These are phyloP conservation scores for Magallana ariakensis DNA, from an alignment of 1,140 invertebrate genomes.

Conservation along the genomic window DNA sequence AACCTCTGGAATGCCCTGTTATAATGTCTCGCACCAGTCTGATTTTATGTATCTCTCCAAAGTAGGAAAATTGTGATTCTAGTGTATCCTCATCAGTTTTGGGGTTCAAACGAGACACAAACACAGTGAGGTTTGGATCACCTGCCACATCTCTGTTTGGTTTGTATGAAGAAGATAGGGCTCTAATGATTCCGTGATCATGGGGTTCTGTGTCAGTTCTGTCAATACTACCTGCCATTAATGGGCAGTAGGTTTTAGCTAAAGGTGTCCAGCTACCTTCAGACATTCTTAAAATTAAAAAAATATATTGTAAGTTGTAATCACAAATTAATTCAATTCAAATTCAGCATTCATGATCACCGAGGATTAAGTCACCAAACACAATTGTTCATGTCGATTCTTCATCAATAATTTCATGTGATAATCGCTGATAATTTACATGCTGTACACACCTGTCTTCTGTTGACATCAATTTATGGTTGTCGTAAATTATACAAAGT, in stretches of 20 bases:
- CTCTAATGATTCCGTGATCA: slow-evolving; percentile 88
- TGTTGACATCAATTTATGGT: background rate
- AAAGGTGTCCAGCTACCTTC: slow-evolving; percentile 59
- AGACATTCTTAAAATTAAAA: slow-evolving; percentile 16
- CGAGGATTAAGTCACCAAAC: too few relatives aligned
- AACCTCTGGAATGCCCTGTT: slow-evolving; percentile 90
- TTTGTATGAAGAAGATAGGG: slow-evolving; percentile 85
- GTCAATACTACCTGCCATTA: slow-evolving; percentile 90
- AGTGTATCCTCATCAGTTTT: slow-evolving; percentile 83
- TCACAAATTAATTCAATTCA: too few relatives aligned
- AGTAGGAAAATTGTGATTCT: slow-evolving; percentile 74
- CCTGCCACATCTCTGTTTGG: slow-evolving; percentile 82
- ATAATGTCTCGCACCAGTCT: slow-evolving; percentile 89
- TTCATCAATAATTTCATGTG: too few relatives aligned
- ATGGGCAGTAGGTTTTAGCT: slow-evolving; percentile 73
- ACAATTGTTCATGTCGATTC: too few relatives aligned
- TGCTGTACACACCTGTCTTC: background rate
- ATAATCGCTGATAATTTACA: background rate
- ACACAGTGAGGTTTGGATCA: slow-evolving; percentile 87
- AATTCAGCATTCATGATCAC: too few relatives aligned
- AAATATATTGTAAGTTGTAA: background rate
- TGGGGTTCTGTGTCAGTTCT: slow-evolving; percentile 91
- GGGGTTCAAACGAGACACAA: slow-evolving; percentile 88
- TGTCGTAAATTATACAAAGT: too few relatives aligned
- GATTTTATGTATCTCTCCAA: slow-evolving; percentile 83